Conservation (phyloP, 1,140 invertebrate species). For the Phenacoccus solenopsis region DNA sequence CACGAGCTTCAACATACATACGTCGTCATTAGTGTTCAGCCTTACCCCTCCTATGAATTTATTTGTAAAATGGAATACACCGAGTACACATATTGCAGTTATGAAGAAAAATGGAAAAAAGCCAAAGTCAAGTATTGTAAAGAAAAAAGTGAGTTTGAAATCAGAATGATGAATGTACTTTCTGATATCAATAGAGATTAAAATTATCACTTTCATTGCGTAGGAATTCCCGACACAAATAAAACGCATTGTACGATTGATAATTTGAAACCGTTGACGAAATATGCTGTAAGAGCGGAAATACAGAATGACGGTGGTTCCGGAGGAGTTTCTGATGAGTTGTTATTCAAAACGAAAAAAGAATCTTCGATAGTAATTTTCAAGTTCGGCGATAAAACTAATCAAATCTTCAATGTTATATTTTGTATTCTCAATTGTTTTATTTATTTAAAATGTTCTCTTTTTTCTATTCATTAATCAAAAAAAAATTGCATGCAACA, state of each 20-base stretch:
- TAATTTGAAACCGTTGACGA: not conserved
- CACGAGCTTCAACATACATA: not conserved
- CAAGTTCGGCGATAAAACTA: not conserved
- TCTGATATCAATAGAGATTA: too few relatives aligned
- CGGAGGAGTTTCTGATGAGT: not conserved
- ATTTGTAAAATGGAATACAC: not conserved
- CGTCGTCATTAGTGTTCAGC: not conserved
- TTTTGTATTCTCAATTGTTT: not conserved
- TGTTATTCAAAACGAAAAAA: not conserved
- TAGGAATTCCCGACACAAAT: not conserved
- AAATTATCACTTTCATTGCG: too few relatives aligned
- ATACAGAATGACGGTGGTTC: not conserved
- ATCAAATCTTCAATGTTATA: not conserved
- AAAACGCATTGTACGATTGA: not conserved
- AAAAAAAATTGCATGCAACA: too few relatives aligned
- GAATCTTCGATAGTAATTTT: not conserved
- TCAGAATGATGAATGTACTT: too few relatives aligned
- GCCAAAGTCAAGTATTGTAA: not conserved
- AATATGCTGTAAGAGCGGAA: not conserved
- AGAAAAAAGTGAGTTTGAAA: not conserved
- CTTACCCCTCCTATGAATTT: not conserved
- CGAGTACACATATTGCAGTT: not conserved
- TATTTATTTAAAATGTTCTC: not conserved
- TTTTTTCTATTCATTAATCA: too few relatives aligned
- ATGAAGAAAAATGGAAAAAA: slow-evolving; percentile 9